Percentiles rank a stretch among this genome's conserved stretches.
Conservation (phyloP, 2,113 vertebrate species). For the Malurus melanocephalus region DNA sequence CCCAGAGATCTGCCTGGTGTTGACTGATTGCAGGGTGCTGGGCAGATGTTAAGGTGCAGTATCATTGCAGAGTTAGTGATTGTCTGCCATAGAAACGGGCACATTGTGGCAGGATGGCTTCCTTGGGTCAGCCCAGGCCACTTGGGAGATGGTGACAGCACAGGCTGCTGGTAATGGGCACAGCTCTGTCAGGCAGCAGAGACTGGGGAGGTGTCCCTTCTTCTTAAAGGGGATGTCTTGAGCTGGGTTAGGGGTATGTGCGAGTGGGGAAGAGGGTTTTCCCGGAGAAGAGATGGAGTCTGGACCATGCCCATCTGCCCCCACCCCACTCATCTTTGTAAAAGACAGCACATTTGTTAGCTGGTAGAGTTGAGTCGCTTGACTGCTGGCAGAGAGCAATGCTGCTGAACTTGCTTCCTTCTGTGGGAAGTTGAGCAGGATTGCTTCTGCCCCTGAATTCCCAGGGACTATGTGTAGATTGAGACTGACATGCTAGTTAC, state of each 20-base stretch:
- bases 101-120: accelerated
- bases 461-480: background rate
- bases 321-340: background rate
- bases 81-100: background rate
- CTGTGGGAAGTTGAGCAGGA: background rate
- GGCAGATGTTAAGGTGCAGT: background rate
- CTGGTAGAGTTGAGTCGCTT: background rate
- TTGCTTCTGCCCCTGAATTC: background rate
- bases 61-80: background rate
- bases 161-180: background rate
- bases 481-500: background rate
- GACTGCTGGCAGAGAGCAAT: background rate
- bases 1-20: background rate
- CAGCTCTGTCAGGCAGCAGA: background rate
- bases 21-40: background rate
- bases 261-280: background rate
- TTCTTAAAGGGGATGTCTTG: background rate
- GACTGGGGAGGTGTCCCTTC: background rate
- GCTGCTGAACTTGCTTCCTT: background rate
- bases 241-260: background rate
- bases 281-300: background rate
- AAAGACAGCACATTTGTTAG: background rate
- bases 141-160: background rate
- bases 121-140: background rate
- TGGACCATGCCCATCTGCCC: background rate